Base-by-base conservation (phyloP, 1,140 invertebrate species). In the Scaptodrosophila lebanonensis region DNA sequence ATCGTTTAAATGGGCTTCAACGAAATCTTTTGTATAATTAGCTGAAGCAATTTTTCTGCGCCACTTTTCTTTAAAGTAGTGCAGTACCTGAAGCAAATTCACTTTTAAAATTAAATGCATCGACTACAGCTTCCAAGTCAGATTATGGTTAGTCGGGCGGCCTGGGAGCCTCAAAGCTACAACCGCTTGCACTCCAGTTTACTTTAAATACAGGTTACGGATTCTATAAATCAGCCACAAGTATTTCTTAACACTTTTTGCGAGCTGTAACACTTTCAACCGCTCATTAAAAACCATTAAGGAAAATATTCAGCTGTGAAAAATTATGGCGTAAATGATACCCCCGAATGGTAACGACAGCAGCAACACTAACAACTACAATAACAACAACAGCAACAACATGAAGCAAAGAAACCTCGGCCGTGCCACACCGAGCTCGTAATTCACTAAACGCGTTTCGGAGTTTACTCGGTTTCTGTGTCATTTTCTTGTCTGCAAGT, bases 271-370 rank as follows among this genome's bases (percentile, higher is more conserved):
- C 35, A 43, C 66, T 47, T 70, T 54, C 63, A 77, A 66, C 73
- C 73, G 51, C 73, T 77, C 73, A 77, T 77, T 77, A 77, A 77
- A 77, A 77, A 73, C 73, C 73, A 77, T 77, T 77, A 79, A 79
- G 73, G 50, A 68, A 71, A 77, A 77, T 79, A 79, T 79, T 72
- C 70, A 63, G 39, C 73, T 67, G 49, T 70, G 64, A 77, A 79
- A 77, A 72, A 77, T 77, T 79, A 77, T 77, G 73, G 73, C 59
- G 73, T 77, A 79, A 77, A 77, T 79, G 73, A 77, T 77, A 79
- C 68, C 73, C 54, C 65, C 57, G 32, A 25, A 25, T 25, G 22
- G 22, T 8, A 25, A 25, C 64, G 25, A 16, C 29, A 43, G 13
- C 47, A 35, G 9, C 12, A 11, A 7, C 9, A 17, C 22, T 16